Conservation (phyloP, 2,113 vertebrate species). For the Apaloderma vittatum region DNA sequence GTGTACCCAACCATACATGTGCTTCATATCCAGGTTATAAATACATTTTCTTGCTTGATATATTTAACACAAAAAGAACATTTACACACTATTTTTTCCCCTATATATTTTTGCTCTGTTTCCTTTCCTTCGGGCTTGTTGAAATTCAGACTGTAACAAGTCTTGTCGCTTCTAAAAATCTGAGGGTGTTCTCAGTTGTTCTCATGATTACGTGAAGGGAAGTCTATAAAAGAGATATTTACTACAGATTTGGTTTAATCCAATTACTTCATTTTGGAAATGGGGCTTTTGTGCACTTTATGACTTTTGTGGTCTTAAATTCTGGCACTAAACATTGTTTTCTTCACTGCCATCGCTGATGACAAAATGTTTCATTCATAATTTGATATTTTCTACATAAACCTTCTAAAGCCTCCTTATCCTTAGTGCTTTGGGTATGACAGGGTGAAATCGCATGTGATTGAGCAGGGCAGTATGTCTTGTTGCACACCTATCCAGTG, state of each 20-base stretch:
- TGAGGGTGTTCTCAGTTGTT: not conserved
- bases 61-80: not conserved
- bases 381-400: not conserved
- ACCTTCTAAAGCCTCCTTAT: not conserved
- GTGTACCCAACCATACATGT: rapidly evolving
- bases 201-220: not conserved
- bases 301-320: not conserved
- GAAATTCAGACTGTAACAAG: not conserved
- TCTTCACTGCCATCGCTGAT: not conserved
- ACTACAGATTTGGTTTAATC: not conserved
- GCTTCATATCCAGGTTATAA: not conserved
- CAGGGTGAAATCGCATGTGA: not conserved
- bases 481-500: not conserved
- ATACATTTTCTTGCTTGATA: not conserved
- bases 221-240: not conserved
- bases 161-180: not conserved
- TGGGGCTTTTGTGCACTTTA: not conserved
- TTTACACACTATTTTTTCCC: not conserved
- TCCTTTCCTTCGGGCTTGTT: not conserved
- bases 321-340: not conserved
- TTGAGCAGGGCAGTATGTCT: not conserved
- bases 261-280: not conserved
- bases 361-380: not conserved
- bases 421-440: not conserved
- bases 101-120: not conserved